Percentiles rank a stretch among this genome's conserved stretches.
Evolutionary conservation across 2,113 vertebrate genomes (phyloP).

Genomic region (Nothobranchius kuhntae): DNA sequence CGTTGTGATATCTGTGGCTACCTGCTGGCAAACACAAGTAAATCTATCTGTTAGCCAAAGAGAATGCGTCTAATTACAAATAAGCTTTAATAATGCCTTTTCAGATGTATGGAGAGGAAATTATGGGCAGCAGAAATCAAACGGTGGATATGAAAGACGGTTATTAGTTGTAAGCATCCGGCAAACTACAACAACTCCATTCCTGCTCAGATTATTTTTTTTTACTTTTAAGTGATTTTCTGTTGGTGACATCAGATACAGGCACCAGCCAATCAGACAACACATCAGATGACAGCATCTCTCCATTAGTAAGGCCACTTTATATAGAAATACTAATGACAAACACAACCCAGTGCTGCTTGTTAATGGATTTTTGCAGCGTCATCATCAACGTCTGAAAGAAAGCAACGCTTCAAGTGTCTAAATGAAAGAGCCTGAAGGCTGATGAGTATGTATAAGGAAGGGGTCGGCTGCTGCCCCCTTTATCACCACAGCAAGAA

Average conservation of each 20-base stretch:
- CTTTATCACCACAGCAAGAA: constrained; percentile 70
- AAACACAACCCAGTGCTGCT: constrained; percentile 78
- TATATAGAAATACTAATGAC: constrained; percentile 84
- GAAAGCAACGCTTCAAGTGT: constrained; percentile 76
- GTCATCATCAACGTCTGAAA: constrained; percentile 30
- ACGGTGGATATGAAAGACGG: constrained; percentile 59
- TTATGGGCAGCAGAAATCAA: constrained; percentile 48
- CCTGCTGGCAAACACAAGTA: constrained; percentile 25
- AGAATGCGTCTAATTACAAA: constrained; percentile 51
- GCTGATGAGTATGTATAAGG: constrained; percentile 55
- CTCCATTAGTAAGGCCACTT: constrained; percentile 95
- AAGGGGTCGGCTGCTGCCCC: constrained; percentile 74
- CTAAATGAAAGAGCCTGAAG: constrained; percentile 81
- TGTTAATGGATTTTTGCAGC: constrained; percentile 79
- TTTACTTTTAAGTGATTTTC: constrained; percentile 24
- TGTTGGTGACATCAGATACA: constrained; percentile 75
- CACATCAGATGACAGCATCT: constrained; percentile 77
- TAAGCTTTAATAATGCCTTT: constrained; percentile 59
- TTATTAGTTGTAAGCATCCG: constrained; percentile 61
- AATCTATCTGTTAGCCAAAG: constrained; percentile 22
- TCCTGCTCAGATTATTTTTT: constrained; percentile 39
- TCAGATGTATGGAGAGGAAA: constrained; percentile 48
- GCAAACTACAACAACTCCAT: constrained; percentile 84
- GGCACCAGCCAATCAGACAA: constrained; percentile 74
- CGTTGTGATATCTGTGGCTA: constrained; percentile 21